These are phyloP conservation scores for Buceros bicornis DNA, from an alignment of 2,797 vertebrate species.

Conservation along the genomic window DNA sequence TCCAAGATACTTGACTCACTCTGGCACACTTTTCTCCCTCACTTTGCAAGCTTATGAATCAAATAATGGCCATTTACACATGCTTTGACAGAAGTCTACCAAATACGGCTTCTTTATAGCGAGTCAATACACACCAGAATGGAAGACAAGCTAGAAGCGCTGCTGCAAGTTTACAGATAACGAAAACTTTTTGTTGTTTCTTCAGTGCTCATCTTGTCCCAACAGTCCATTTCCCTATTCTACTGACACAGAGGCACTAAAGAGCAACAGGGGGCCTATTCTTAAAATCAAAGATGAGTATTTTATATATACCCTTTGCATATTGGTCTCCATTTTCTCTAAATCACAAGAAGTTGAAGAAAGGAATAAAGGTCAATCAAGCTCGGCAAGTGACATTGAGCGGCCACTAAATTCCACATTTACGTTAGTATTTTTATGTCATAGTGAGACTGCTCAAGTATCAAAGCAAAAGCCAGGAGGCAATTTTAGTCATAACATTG, in stretches of 20 bases:
- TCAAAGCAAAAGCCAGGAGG: conserved; percentile 29
- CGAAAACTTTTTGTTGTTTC: not conserved
- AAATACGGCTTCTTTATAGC: not conserved
- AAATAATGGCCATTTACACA: not conserved
- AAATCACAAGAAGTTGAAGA: not conserved
- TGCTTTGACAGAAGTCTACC: not conserved
- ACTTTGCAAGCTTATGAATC: not conserved
- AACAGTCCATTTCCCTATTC: not conserved
- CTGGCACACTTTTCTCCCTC: not conserved
- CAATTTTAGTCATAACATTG: conserved; percentile 27
- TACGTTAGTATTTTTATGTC: not conserved
- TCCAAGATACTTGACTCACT: not conserved
- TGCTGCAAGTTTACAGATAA: not conserved
- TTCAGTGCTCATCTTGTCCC: not conserved
- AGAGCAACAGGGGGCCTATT: not conserved
- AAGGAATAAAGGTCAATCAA: not conserved
- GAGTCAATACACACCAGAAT: not conserved
- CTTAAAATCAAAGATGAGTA: not conserved
- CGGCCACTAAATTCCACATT: not conserved
- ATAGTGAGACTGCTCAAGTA: not conserved
- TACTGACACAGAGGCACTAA: not conserved
- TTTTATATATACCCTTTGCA: not conserved
- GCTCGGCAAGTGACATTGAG: not conserved
- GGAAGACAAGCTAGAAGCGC: not conserved
- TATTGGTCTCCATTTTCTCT: not conserved